These are phyloP conservation scores for Rhadinocentrus ornatus DNA, from an alignment of 2,797 vertebrate species.

Conservation along the genomic window DNA sequence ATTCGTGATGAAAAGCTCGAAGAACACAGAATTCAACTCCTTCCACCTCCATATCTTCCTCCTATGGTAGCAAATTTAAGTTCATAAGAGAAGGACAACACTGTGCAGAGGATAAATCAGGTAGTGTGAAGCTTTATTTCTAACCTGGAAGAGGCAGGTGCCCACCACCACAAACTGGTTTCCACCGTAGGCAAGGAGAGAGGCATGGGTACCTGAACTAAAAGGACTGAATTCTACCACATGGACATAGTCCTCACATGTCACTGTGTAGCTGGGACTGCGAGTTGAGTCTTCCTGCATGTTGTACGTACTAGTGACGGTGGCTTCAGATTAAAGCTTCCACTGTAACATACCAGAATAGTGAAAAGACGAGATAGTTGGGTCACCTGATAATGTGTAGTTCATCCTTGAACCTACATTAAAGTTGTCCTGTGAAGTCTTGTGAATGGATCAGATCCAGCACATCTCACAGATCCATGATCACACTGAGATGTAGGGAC, in stretches of 20 bases:
- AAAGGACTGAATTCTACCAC: conserved; percentile 96
- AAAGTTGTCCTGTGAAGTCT: not conserved
- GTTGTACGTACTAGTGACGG: conserved; percentile 7
- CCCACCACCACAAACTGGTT: conserved; percentile 92
- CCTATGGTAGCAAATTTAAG: conserved; percentile 75
- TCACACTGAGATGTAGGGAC: not conserved
- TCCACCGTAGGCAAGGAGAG: conserved; percentile 93
- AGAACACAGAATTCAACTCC: conserved; percentile 90
- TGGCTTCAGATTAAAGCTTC: conserved; percentile 19
- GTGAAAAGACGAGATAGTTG: not conserved
- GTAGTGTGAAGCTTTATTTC: conserved; percentile 9
- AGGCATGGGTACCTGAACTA: conserved; percentile 85
- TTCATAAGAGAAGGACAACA: conserved; percentile 1
- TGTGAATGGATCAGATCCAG: not conserved
- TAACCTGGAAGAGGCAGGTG: conserved; percentile 92
- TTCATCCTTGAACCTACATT: not conserved
- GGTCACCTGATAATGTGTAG: not conserved
- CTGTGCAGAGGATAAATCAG: not conserved
- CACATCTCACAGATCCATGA: not conserved
- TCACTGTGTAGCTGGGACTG: conserved; percentile 87
- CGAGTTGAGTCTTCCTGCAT: conserved; percentile 89
- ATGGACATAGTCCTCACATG: conserved; percentile 94
- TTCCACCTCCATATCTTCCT: conserved; percentile 90
- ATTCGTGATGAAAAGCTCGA: conserved; percentile 89
- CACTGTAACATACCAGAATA: conserved; percentile 18